Percentiles rank a stretch among this genome's conserved stretches.
Evolutionary conservation across 2,888 invertebrate genomes (phyloP).

Genomic region (Athalia rosae): DNA sequence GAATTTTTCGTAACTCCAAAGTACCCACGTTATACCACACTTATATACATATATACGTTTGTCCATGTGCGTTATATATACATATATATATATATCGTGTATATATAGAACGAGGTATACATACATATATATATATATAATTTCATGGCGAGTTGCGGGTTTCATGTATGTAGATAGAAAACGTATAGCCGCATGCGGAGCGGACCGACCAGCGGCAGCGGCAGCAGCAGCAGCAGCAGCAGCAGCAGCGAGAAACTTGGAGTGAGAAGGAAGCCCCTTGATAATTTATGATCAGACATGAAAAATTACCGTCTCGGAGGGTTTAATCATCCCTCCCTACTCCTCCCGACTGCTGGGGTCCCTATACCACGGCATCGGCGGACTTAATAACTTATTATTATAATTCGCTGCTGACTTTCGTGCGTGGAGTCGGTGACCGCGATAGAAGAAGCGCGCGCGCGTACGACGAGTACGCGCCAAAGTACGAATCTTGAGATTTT

Average conservation of each 20-base stretch:
- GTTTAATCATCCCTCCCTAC: conserved; percentile 61
- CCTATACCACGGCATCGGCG: conserved; percentile 45
- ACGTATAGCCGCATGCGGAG: conserved; percentile 65
- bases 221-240: not conserved
- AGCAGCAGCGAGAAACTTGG: conserved; percentile 33
- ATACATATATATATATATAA: conserved; percentile 11
- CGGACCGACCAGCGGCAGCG: conserved; percentile 39
- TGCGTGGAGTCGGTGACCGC: conserved; percentile 17
- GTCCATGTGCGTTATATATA: not conserved
- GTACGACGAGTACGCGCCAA: not conserved
- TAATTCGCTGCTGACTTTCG: conserved; percentile 36
- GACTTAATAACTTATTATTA: conserved; percentile 45
- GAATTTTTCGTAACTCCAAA: conserved; percentile 68
- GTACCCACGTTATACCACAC: not conserved
- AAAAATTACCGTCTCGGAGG: conserved; percentile 72
- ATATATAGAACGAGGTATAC: not conserved
- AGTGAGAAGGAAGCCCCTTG: conserved; percentile 55
- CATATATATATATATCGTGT: not conserved
- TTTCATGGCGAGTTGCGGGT: too few species aligned
- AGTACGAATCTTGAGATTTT: too few species aligned
- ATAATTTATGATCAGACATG: conserved; percentile 73
- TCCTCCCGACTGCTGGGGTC: conserved; percentile 59
- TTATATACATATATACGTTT: not conserved
- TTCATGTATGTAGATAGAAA: not conserved
- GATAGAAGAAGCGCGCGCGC: not conserved